Evolutionary conservation across 1,140 invertebrate species (phyloP), one percentile per base, ranked within the genome.

Genomic region (Phymorhynchus buccinoides): DNA sequence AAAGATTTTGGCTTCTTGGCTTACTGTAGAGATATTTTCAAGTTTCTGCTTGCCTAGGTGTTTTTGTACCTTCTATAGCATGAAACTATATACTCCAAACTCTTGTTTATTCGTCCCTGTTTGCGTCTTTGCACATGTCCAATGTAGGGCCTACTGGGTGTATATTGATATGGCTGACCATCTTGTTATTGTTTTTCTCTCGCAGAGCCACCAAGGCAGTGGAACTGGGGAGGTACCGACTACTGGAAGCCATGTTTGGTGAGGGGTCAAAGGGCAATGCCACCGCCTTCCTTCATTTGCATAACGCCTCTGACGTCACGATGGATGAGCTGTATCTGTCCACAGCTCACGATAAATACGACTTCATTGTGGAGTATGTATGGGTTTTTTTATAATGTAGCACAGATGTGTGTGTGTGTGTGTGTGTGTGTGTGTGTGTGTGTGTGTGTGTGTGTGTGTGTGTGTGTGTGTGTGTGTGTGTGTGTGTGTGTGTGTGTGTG

Each of bases 401-500:
- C n/a, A n/a, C n/a, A n/a, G n/a, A n/a, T 2, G 39, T 39, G 32
- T 44, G 39, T 41, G 35, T 78, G 56, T 62, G 39, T 78, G 32
- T 37, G 35, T 78, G 37, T 78, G 75, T 78, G 32, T 41, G 35
- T 1, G 32, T 41, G 37, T 30, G 32, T 9, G 7, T 7, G 37
- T 39, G 37, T 78, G 37, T 41, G 39, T 39, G 7, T 78, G 32
- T 78, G 2, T 22, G 75, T 42, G 75, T 42, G 37, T 42, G 39
- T 78, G 35, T 42, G 39, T 42, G 75, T 42, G 75, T 22, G 75
- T 78, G 75, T 2, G 75, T 78, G 37, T 78, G 75, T n/a, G 37
- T 3, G 75, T 1, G 75, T 22, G 75, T 78, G 75, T 30, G 39
- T 41, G 39, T 42, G 1, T 78, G 16, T 71, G 16, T 35, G 16